Percentiles rank a stretch among this genome's conserved stretches.
Evolutionary conservation across 1,140 invertebrate genomes (phyloP).

Genomic region (Leguminivora glycinivorella): DNA sequence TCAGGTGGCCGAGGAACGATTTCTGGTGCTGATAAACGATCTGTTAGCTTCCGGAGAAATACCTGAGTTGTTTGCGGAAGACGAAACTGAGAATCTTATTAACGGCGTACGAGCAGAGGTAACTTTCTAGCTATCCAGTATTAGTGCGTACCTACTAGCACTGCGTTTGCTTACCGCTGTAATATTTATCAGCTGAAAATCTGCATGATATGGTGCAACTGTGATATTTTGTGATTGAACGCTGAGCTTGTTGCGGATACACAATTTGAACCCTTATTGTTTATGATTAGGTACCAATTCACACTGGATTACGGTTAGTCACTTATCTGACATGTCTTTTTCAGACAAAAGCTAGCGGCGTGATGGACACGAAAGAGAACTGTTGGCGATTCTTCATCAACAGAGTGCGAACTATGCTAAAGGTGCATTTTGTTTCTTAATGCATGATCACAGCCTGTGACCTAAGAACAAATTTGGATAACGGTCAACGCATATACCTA

Average conservation of each 20-base stretch:
- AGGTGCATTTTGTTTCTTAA: slow-evolving; percentile 62
- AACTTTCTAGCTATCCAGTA: slow-evolving; percentile 27
- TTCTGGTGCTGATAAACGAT: slow-evolving; percentile 96
- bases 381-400: slow-evolving; percentile 98
- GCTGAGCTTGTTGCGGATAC: no score
- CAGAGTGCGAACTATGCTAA: slow-evolving; percentile 87
- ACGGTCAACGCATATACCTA: no score
- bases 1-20: slow-evolving; percentile 93
- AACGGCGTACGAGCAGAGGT: slow-evolving; percentile 91
- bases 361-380: slow-evolving; percentile 93
- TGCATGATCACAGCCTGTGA: no score
- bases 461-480: no score
- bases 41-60: slow-evolving; percentile 96
- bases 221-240: no score
- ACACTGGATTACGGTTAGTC: no score
- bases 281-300: no score
- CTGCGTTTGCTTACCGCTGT: no score
- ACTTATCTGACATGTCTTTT: slow-evolving; percentile 31
- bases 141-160: no score
- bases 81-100: slow-evolving; percentile 94
- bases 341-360: slow-evolving; percentile 84
- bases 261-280: no score
- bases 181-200: no score
- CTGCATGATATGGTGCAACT: no score
- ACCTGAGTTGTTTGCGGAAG: slow-evolving; percentile 93